These are phyloP conservation scores for Drosophila parabipectinata DNA, from an alignment of 1,140 invertebrate species.

Conservation along the genomic window DNA sequence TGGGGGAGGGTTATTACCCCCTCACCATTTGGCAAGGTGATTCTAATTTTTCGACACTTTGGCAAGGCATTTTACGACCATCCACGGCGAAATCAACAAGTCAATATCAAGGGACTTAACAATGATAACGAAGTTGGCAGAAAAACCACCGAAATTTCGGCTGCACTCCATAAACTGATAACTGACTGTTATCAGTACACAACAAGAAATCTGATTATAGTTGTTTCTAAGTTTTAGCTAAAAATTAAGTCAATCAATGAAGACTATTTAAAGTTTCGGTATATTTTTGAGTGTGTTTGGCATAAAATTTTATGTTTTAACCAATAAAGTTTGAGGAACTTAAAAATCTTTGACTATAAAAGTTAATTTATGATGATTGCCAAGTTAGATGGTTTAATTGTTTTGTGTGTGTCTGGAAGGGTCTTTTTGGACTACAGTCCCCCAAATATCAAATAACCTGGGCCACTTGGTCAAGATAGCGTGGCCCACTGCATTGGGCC, in stretches of 20 bases:
- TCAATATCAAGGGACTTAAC: constrained; percentile 41
- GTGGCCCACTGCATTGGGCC: constrained; percentile 4
- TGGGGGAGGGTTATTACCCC: constrained; percentile 26
- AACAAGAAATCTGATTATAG: constrained; percentile 6
- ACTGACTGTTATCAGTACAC: background rate
- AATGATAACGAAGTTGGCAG: constrained; percentile 46
- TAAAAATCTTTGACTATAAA: background rate
- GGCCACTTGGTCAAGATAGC: constrained; percentile 1
- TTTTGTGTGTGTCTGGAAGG: background rate
- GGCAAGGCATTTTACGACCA: constrained; percentile 42
- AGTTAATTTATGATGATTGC: background rate
- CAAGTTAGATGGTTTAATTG: background rate
- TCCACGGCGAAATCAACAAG: constrained; percentile 23
- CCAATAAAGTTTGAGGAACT: background rate
- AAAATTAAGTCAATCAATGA: no score
- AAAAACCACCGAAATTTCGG: constrained; percentile 34
- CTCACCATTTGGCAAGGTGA: constrained; percentile 7
- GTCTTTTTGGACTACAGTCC: background rate
- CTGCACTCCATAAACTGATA: constrained; percentile 26
- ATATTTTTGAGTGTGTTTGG: background rate
- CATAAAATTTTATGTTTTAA: background rate
- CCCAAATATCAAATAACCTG: constrained; percentile 6
- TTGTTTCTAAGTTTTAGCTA: background rate
- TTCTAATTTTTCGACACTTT: constrained; percentile 17
- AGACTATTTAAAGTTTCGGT: no score